phyloP scores from a whole-genome alignment of 2,888 invertebrate species.

The Vannuccia rotundouncinata region DNA sequence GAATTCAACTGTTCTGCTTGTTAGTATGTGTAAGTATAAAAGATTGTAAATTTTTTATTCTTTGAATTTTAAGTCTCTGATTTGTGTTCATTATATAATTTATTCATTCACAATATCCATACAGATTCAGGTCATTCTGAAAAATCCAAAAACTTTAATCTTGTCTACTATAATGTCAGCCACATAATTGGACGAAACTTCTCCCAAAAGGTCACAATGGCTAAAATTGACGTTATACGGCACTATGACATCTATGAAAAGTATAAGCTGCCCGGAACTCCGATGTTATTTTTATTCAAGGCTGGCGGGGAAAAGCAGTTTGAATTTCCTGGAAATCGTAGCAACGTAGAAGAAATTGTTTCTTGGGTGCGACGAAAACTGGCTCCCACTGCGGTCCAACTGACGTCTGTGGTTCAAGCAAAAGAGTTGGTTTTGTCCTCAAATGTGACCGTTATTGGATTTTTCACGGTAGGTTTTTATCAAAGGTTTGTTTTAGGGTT shows the following conservation, averaged over 20 bases:
- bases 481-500: too few species aligned
- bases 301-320: background rate
- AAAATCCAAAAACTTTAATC: background rate
- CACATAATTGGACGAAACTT: background rate
- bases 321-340: background rate
- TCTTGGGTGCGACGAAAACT: background rate
- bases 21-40: constrained; percentile 4
- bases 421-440: background rate
- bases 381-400: background rate
- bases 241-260: background rate
- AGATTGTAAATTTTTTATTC: background rate
- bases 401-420: background rate
- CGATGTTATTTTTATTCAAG: background rate
- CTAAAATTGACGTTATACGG: background rate
- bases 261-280: background rate
- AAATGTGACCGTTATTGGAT: background rate
- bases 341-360: background rate
- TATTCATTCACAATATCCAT: background rate
- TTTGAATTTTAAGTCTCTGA: background rate
- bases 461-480: background rate
- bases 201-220: background rate
- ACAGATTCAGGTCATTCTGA: background rate
- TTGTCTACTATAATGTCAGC: background rate
- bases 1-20: background rate
- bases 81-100: background rate